Evolutionary conservation across 2,888 invertebrate species (phyloP).

Genomic region (Luffia ferchaultella): DNA sequence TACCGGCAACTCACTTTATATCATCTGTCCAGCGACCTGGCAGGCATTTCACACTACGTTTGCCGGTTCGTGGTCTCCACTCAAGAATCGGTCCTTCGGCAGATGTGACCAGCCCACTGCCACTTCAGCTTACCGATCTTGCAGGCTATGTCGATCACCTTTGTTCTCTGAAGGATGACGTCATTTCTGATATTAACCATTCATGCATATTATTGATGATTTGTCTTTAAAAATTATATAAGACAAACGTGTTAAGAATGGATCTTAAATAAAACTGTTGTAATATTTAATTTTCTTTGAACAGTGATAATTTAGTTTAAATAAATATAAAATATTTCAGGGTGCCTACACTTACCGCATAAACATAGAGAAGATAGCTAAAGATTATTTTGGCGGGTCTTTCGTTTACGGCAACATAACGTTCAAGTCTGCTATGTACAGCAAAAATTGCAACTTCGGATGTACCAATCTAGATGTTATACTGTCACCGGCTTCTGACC

Average conservation of each 20-base stretch:
- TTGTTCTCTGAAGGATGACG: no score
- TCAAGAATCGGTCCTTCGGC: no score
- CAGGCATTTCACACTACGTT: no score
- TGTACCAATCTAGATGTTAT: background rate
- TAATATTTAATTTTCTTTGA: background rate
- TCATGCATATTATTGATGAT: no score
- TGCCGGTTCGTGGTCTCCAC: no score
- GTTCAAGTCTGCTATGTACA: slow-evolving; percentile 3
- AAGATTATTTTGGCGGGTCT: slow-evolving; percentile 7
- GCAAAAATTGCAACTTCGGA: slow-evolving; percentile 6
- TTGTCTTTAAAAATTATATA: background rate
- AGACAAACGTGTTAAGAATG: background rate
- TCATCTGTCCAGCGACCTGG: no score
- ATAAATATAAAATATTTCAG: slow-evolving; percentile 10
- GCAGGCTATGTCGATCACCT: no score
- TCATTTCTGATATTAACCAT: no score
- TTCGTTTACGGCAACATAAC: slow-evolving; percentile 9
- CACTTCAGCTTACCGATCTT: no score
- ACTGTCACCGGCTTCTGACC: slow-evolving; percentile 4
- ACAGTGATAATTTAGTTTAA: no score
- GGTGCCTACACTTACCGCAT: slow-evolving; percentile 3
- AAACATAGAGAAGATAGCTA: slow-evolving; percentile 1
- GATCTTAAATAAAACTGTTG: background rate
- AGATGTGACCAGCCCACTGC: no score
- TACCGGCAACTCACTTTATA: no score